Evolutionary conservation across 2,113 vertebrate genomes (phyloP).

Genomic region (Ictalurus punctatus): DNA sequence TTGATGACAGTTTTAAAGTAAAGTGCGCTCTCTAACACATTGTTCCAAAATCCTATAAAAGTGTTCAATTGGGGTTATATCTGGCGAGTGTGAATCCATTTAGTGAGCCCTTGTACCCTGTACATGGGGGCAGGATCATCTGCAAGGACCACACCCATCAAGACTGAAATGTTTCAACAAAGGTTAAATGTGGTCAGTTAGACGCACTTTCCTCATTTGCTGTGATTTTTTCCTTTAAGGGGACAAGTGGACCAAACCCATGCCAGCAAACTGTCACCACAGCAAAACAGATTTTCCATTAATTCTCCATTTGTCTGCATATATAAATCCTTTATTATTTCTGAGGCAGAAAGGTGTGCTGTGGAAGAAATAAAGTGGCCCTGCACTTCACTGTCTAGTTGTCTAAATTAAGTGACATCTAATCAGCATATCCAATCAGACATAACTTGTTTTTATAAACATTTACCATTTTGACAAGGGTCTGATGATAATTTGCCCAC

Average conservation of each 20-base stretch:
- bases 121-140: neutral
- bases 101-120: neutral
- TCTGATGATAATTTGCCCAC: constrained; percentile 29
- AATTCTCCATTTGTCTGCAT: neutral
- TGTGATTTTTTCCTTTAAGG: neutral
- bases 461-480: constrained; percentile 9
- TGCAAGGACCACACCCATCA: neutral
- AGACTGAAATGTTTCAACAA: neutral
- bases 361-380: neutral
- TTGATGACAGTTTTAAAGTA: neutral
- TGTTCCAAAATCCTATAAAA: neutral
- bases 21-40: neutral
- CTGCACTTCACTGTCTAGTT: neutral
- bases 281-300: no score
- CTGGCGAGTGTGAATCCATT: neutral
- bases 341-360: neutral
- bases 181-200: neutral
- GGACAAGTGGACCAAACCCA: neutral
- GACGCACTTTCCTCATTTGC: neutral
- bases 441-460: neutral
- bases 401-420: neutral
- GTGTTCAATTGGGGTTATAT: neutral
- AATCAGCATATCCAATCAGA: constrained; percentile 43
- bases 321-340: neutral
- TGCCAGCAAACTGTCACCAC: neutral